Evolutionary conservation across 2,888 invertebrate species (phyloP).

Genomic region (Lysandra bellargus): DNA sequence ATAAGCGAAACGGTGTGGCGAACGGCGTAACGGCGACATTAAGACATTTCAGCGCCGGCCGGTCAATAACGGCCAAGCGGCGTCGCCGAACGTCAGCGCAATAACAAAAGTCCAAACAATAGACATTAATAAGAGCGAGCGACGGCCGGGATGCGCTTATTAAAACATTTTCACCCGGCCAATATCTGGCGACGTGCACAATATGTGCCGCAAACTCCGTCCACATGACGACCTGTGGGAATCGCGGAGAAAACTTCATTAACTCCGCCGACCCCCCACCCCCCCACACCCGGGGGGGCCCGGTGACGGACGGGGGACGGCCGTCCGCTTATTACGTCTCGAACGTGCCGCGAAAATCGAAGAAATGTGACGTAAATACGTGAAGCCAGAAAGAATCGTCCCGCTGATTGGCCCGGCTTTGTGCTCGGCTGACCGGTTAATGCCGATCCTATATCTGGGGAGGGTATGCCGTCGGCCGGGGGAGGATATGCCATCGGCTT

Average conservation of each 20-base stretch:
- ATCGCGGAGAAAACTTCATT: slow-evolving; percentile 81
- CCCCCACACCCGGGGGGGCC: slow-evolving; percentile 50
- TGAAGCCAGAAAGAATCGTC: slow-evolving; percentile 70
- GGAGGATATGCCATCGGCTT: slow-evolving; percentile 59
- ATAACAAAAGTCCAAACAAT: slow-evolving; percentile 78
- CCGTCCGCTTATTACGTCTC: slow-evolving; percentile 76
- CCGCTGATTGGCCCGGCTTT: slow-evolving; percentile 72
- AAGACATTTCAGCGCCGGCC: slow-evolving; percentile 34
- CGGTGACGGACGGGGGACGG: slow-evolving; percentile 66
- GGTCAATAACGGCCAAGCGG: slow-evolving; percentile 42
- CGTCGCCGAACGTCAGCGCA: slow-evolving; percentile 56
- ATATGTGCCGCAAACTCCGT: slow-evolving; percentile 75
- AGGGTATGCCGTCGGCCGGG: slow-evolving; percentile 56
- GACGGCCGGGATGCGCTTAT: slow-evolving; percentile 75
- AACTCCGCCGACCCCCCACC: slow-evolving; percentile 70
- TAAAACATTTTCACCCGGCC: slow-evolving; percentile 76
- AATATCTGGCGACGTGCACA: slow-evolving; percentile 76
- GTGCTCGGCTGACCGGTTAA: slow-evolving; percentile 74
- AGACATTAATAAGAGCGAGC: slow-evolving; percentile 75
- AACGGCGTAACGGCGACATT: slow-evolving; percentile 30
- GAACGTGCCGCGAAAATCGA: slow-evolving; percentile 80
- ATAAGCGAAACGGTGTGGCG: slow-evolving; percentile 32
- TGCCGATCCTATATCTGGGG: slow-evolving; percentile 69
- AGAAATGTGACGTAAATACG: slow-evolving; percentile 79
- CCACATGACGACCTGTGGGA: slow-evolving; percentile 81